phyloP scores from a whole-genome alignment of 2,888 invertebrate genomes.

The Suillia variegata region DNA sequence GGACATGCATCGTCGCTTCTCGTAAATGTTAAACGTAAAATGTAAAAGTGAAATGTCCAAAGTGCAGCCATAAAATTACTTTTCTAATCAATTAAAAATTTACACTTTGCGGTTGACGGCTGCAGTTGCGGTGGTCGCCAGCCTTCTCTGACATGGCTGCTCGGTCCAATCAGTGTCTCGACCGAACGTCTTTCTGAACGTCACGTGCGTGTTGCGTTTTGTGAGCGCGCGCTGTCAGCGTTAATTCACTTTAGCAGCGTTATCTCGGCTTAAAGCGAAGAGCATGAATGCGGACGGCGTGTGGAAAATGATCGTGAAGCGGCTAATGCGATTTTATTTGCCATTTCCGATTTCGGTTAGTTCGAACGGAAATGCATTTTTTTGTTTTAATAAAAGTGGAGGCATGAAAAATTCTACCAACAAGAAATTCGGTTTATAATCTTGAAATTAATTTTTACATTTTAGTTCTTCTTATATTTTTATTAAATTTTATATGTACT shows the following conservation, averaged over 20 bases:
- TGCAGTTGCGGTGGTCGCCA: not conserved
- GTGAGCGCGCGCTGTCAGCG: not conserved
- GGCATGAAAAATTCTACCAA: too few species aligned
- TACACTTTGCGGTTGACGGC: not conserved
- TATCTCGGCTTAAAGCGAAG: not conserved
- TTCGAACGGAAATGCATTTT: too few species aligned
- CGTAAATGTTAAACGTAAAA: not conserved
- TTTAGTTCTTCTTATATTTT: too few species aligned
- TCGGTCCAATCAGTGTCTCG: not conserved
- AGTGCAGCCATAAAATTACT: constrained; percentile 22
- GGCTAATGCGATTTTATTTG: too few species aligned
- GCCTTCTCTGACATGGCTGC: not conserved
- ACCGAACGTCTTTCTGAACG: constrained; percentile 6
- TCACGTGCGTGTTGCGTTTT: constrained; percentile 10
- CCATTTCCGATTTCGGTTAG: too few species aligned
- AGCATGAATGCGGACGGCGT: constrained; percentile 17
- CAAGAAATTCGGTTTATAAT: too few species aligned
- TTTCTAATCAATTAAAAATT: constrained; percentile 15
- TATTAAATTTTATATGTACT: too few species aligned
- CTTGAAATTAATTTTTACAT: too few species aligned
- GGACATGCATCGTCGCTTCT: not conserved
- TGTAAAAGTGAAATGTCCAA: not conserved
- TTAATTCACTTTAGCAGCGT: not conserved
- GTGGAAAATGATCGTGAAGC: constrained; percentile 20
- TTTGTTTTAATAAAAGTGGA: too few species aligned